phyloP scores from a whole-genome alignment of 92 coral and sea anemone genomes.

The Zoanthus solanderi region DNA sequence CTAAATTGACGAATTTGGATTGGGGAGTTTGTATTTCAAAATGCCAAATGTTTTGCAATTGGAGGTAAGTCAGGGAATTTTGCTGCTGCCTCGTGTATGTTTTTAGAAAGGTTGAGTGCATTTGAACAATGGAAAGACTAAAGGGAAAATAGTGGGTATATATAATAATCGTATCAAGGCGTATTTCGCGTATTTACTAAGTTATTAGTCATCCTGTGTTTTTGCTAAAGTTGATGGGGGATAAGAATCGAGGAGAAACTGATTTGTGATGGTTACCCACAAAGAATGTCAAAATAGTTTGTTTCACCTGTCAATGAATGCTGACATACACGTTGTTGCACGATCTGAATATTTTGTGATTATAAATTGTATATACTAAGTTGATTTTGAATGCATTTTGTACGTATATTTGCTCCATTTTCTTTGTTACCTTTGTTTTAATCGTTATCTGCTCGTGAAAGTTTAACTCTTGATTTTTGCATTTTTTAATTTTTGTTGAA shows the following conservation, averaged over 20 bases:
- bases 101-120: constrained; percentile 40
- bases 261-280: constrained; percentile 1
- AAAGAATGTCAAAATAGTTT: constrained; percentile 20
- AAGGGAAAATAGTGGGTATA: neutral
- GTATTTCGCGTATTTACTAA: constrained; percentile 10
- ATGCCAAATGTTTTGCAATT: constrained; percentile 23
- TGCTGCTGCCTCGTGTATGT: constrained; percentile 8
- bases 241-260: constrained; percentile 1
- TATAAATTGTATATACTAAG: constrained; percentile 9
- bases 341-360: constrained; percentile 27
- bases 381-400: neutral
- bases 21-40: constrained; percentile 16
- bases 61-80: constrained; percentile 39
- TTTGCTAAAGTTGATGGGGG: neutral
- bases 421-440: neutral
- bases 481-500: constrained; percentile 5
- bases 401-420: neutral
- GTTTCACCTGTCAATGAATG: constrained; percentile 21
- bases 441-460: constrained; percentile 6
- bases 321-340: constrained; percentile 22
- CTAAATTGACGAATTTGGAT: constrained; percentile 9
- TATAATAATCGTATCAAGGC: constrained; percentile 3
- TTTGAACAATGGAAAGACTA: constrained; percentile 26
- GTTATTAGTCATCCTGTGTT: constrained; percentile 14
- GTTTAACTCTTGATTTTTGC: constrained; percentile 4